Evolutionary conservation across 2,113 vertebrate genomes (phyloP).

Genomic region (Pseudolaguvia tuberculata): DNA sequence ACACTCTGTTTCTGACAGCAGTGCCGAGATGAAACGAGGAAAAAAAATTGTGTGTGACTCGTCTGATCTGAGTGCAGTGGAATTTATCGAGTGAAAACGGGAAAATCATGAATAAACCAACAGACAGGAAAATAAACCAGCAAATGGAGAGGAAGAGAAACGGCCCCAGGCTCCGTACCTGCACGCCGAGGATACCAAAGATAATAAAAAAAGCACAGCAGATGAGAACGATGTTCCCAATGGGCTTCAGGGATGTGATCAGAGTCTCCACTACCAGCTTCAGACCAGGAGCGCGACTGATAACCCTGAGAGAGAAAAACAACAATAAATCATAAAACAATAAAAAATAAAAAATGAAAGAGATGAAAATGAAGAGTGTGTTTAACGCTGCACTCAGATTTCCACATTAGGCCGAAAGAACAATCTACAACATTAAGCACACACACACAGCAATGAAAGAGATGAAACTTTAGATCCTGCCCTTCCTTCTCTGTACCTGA

Average conservation of each 20-base stretch:
- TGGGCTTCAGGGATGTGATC: slow-evolving; percentile 98
- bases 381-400: background rate
- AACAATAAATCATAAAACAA: background rate
- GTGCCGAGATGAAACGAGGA: background rate
- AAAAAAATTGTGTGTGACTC: background rate
- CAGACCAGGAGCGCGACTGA: slow-evolving; percentile 92
- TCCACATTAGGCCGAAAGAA: background rate
- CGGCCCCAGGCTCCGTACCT: slow-evolving; percentile 67
- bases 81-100: background rate
- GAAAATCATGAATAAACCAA: background rate
- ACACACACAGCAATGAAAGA: too few relatives aligned
- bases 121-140: background rate
- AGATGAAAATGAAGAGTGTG: too few relatives aligned
- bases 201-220: slow-evolving; percentile 99
- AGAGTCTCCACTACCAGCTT: slow-evolving; percentile 97
- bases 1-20: background rate
- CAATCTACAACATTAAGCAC: too few relatives aligned
- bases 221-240: slow-evolving; percentile 97
- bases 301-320: slow-evolving; percentile 71
- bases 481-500: slow-evolving; percentile 72
- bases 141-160: background rate
- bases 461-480: background rate
- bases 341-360: too few relatives aligned
- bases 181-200: slow-evolving; percentile 95
- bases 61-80: background rate